Conservation (phyloP, 2,797 vertebrate genomes). For the Tenualosa ilisha region DNA sequence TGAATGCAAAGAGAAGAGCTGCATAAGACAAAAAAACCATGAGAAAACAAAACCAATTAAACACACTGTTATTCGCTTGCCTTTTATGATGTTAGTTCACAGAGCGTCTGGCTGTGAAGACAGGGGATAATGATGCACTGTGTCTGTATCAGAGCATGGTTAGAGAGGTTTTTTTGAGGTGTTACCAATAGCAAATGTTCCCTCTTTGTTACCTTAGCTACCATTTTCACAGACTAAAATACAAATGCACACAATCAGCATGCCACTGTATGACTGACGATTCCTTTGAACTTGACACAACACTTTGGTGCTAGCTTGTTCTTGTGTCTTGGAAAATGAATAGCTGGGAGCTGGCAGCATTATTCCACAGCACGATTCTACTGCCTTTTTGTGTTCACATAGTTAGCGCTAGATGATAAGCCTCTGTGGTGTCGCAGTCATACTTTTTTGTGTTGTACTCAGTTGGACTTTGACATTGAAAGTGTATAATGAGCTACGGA, state of each 20-base stretch:
- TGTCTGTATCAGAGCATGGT: not conserved
- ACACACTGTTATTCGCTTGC: not conserved
- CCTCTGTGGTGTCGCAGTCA: constrained; percentile 37
- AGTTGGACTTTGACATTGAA: constrained; percentile 66
- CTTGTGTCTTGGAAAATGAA: not conserved
- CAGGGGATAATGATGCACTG: not conserved
- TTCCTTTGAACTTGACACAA: not conserved
- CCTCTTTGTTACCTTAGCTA: not conserved
- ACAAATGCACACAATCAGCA: not conserved
- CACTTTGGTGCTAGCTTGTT: not conserved
- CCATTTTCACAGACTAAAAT: not conserved
- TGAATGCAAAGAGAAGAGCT: not conserved
- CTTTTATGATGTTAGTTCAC: not conserved
- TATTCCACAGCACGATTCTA: not conserved
- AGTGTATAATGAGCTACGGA: constrained; percentile 73
- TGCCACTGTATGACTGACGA: not conserved
- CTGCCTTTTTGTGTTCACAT: not conserved
- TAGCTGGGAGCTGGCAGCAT: not conserved
- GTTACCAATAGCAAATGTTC: not conserved
- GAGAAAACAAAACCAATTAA: not conserved
- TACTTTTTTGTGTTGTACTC: constrained; percentile 64
- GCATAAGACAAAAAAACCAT: not conserved
- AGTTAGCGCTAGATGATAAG: not conserved
- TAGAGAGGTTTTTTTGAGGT: not conserved
- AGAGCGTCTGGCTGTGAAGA: not conserved